Base-by-base conservation (phyloP, 2,113 vertebrate species). In the Sebastes schlegelii region DNA sequence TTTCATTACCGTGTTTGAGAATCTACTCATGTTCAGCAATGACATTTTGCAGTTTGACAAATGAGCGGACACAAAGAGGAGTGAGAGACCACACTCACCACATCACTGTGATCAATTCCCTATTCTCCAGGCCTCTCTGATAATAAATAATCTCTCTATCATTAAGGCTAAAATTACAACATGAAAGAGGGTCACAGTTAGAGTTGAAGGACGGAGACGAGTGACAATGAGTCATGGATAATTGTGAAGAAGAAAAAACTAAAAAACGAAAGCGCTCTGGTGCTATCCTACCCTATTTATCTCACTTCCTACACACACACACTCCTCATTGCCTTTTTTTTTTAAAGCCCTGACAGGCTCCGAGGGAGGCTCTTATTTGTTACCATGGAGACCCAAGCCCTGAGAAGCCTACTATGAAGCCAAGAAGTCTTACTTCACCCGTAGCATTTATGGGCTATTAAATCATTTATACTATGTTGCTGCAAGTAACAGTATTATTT, bases 361-460 rank as follows among this genome's bases (percentile, higher is more conserved):
- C 4, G 82, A 92, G 0, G 90, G 60, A 95, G 90, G 92, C 77
- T 79, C 91, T 88, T 91, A 79, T 89, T 86, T 84, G 91, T 93
- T 90, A 78, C 93, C 89, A 95, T 95, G 91, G 94, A 89, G 85
- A 95, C 89, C 79, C 79, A 90, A 93, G 90, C 84, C 87, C 88
- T 26, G 83, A 86, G 86, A 91, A 91, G 79, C 77, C 84, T 68
- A 89, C 88, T 84, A 89, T 77, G 68, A 83, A 90, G 78, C 90
- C 77, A 72, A 84, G 81, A 80, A 86, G 87, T 90, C 89, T 80
- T 77, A 86, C 88, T 91, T 88, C 79, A 82, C 85, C 80, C 74
- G 8, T 74, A 82, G 82, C 79, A 79, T 89, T 93, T 65, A 80
- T 67, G 48, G 82, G 45, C 82, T 84, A 88, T 93, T 92, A 91